Evolutionary conservation across 2,797 vertebrate species (phyloP), one percentile per base, ranked within the genome.

Genomic region (Enteromius trimaculatus): DNA sequence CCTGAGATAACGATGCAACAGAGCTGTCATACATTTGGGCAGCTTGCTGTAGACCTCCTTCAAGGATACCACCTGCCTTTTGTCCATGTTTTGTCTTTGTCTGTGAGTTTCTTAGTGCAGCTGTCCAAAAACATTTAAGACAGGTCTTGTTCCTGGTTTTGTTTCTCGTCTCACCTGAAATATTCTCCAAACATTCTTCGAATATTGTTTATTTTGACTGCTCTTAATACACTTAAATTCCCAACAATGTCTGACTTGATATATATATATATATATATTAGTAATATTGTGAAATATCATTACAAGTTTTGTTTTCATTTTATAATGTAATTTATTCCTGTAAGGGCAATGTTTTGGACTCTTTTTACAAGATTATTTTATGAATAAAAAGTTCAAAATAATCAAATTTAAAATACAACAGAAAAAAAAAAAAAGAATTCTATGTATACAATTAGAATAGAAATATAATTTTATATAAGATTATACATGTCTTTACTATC

Each of bases 21-120:
- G 85, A 84, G 82, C 76, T 86, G 84, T 83, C 80, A 81, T 84
- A 81, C 72, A 70, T 74, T 86, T 75, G 68, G 77, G 44, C 8
- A 60, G 65, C 60, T 77, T 76, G 51, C 66, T 62, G 21, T 55
- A 81, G 81, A 84, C 86, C 86, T 85, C 83, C 79, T 79, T 84
- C 80, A 77, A 79, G 86, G 82, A 66, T 66, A 66, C 85, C 84
- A 86, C 86, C 84, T 86, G 84, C 79, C 84, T 85, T 86, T 87
- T 81, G 84, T 88, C 87, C 79, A 78, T 88, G 88, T 88, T 87
- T 84, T 87, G 84, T 87, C 87, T 88, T 81, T 82, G 84, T 81
- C 84, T 87, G 37, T 81, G 81, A 78, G 84, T 82, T 84, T 85
- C 83, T 86, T 65, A 37, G 68, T 76, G 81, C 89, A 90, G 89